Evolutionary conservation across 92 coral and sea anemone genomes (phyloP).

Genomic region (Chrysogorgia sp.): DNA sequence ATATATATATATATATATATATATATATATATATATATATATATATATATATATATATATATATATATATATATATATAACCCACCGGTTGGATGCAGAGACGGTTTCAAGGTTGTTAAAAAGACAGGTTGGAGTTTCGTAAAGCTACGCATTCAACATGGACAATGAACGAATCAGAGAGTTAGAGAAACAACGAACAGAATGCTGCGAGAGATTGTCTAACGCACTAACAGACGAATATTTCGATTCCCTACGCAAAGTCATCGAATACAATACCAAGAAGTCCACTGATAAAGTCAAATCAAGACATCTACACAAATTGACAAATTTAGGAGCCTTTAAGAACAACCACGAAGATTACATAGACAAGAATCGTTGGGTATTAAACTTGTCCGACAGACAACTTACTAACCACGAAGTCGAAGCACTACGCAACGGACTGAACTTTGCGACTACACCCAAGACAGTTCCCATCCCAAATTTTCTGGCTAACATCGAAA

Average conservation of each 20-base stretch:
- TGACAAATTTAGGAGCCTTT: background rate
- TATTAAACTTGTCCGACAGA: background rate
- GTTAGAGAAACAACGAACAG: background rate
- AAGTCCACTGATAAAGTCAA: background rate
- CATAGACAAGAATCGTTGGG: background rate
- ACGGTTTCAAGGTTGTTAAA: conserved; percentile 17
- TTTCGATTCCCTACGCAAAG: background rate
- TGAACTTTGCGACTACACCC: conserved; percentile 1
- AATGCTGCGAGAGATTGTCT: background rate
- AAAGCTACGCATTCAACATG: conserved; percentile 29
- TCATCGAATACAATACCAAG: background rate
- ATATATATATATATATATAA: too few relatives aligned
- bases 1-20: too few relatives aligned
- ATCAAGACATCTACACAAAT: background rate
- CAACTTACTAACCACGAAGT: background rate
- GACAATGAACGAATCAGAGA: conserved; percentile 22
- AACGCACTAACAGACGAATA: background rate
- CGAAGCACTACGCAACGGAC: background rate
- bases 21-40: too few relatives aligned
- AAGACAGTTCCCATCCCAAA: background rate
- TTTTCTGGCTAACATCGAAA: background rate
- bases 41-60: too few relatives aligned
- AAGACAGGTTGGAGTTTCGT: conserved; percentile 47
- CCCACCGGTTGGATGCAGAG: background rate
- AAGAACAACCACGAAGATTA: background rate